phyloP scores from a whole-genome alignment of 1,140 invertebrate species.

The Anthonomus grandis region DNA sequence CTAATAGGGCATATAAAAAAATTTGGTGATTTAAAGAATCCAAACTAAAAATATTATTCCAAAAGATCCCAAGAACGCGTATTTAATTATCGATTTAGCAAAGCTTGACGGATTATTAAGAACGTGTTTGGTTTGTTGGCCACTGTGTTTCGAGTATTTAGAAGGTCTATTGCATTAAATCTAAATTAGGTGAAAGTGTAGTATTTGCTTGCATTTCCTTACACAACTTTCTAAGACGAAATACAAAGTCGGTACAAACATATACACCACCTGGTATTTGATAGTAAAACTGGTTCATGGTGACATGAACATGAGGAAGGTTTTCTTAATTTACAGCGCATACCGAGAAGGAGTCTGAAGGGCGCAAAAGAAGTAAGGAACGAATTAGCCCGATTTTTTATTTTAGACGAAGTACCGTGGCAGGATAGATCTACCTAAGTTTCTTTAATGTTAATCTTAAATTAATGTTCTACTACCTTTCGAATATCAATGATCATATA shows the following conservation, averaged over 20 bases:
- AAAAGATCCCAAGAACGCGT: too few species aligned
- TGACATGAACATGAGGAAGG: background rate
- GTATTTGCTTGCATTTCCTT: conserved; percentile 1
- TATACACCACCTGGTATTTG: background rate
- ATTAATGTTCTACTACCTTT: background rate
- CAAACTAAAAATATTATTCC: too few species aligned
- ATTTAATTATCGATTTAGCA: too few species aligned
- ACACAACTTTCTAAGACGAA: conserved; percentile 3
- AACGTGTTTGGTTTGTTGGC: conserved; percentile 2
- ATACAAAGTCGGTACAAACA: background rate
- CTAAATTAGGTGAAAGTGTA: background rate
- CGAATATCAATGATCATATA: background rate
- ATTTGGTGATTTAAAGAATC: too few species aligned
- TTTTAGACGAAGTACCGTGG: conserved; percentile 3
- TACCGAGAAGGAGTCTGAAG: background rate
- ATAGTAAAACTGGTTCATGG: background rate
- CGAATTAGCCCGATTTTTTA: conserved; percentile 1
- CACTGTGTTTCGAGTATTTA: conserved; percentile 1
- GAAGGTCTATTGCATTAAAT: conserved; percentile 2
- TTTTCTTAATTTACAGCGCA: too few species aligned
- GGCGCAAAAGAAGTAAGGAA: conserved; percentile 2
- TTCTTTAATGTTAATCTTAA: background rate
- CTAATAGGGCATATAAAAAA: too few species aligned
- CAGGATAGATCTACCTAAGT: background rate
- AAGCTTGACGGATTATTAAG: too few species aligned